Percentiles rank a stretch among this genome's conserved stretches.
phyloP scores from a whole-genome alignment of 92 coral and sea anemone species.

The Epizoanthus rinbou region DNA sequence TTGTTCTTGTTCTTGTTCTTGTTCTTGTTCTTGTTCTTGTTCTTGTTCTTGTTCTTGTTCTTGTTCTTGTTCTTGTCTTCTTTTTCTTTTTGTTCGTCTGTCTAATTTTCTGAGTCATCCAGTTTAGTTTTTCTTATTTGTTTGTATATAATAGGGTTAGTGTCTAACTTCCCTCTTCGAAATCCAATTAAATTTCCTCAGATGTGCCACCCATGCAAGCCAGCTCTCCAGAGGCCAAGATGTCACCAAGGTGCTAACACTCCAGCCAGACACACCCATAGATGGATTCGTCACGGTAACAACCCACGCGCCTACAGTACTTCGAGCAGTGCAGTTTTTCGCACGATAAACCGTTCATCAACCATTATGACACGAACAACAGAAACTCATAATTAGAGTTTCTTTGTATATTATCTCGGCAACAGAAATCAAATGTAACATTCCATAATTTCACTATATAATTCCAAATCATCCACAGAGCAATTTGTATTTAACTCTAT shows the following conservation, averaged over 20 bases:
- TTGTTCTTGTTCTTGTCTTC: too few species aligned
- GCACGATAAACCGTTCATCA: conserved; percentile 1
- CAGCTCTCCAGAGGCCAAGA: background rate
- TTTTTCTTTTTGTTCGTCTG: too few species aligned
- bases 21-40: background rate
- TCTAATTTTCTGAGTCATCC: too few species aligned
- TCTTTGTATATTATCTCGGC: background rate
- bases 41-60: too few species aligned
- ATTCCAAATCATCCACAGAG: too few species aligned
- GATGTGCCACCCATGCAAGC: conserved; percentile 14
- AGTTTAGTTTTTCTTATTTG: background rate
- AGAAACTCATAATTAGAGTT: background rate
- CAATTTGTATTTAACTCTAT: too few species aligned
- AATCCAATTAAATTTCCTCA: background rate
- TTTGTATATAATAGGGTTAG: background rate
- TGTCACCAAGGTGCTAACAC: background rate
- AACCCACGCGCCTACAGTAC: background rate
- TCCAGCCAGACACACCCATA: background rate
- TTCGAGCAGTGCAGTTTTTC: conserved; percentile 25
- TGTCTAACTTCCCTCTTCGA: too few species aligned
- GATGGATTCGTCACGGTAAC: background rate
- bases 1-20: background rate
- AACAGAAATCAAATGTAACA: too few species aligned
- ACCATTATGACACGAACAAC: conserved; percentile 14
- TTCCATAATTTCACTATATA: too few species aligned